A percentile compares a stretch with the other conserved stretches of the same genome.
These are phyloP conservation scores for Trachemys scripta DNA, from an alignment of 2,113 vertebrate species.

Conservation along the genomic window DNA sequence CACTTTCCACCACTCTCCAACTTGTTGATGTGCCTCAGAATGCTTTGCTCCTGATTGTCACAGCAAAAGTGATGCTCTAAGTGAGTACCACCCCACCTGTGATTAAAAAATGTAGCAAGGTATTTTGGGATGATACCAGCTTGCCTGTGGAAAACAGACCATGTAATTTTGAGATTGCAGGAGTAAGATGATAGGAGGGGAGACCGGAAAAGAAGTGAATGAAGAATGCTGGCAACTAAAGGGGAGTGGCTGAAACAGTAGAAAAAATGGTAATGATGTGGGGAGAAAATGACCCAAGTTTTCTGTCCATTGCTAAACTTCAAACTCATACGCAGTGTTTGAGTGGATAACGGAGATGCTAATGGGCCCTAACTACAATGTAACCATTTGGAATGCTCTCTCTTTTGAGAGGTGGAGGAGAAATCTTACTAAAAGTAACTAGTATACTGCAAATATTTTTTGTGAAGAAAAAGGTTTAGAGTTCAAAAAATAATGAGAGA, in stretches of 20 bases:
- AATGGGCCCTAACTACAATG: background rate
- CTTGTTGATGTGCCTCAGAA: background rate
- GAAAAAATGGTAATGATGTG: slow-evolving; percentile 10
- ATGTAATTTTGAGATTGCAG: accelerated
- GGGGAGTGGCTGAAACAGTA: background rate
- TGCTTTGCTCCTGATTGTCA: background rate
- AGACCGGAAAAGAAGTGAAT: background rate
- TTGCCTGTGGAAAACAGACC: background rate
- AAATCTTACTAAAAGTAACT: slow-evolving; percentile 53
- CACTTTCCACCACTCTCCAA: background rate
- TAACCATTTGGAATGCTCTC: background rate
- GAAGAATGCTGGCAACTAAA: background rate
- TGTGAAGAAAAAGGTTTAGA: background rate
- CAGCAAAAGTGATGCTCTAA: accelerated
- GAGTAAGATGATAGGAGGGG: background rate
- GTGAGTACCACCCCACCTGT: background rate
- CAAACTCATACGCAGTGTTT: background rate
- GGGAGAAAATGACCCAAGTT: background rate
- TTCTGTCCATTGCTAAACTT: slow-evolving; percentile 15
- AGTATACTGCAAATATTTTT: slow-evolving; percentile 58
- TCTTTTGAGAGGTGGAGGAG: background rate
- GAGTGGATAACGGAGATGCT: slow-evolving; percentile 50
- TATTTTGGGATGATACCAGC: background rate
- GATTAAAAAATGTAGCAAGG: background rate
- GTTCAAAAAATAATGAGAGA: slow-evolving; percentile 55